phyloP scores from a whole-genome alignment of 2,113 vertebrate species.

The Copsychus sechellarum region DNA sequence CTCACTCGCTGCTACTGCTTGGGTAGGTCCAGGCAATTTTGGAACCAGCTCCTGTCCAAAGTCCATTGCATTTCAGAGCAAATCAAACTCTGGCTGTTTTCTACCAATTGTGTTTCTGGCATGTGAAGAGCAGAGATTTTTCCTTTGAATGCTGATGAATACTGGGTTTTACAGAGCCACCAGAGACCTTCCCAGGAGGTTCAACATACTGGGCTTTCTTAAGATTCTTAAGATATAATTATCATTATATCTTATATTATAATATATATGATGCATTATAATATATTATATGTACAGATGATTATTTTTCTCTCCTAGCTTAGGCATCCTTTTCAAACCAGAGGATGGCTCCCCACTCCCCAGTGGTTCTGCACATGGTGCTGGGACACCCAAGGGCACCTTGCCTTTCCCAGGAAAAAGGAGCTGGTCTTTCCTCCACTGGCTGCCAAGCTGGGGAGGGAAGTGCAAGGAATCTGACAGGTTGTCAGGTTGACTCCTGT shows the following conservation, averaged over 20 bases:
- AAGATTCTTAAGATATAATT: no score
- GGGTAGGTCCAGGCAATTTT: background rate
- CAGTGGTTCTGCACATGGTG: accelerated
- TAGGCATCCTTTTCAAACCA: background rate
- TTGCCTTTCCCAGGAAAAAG: background rate
- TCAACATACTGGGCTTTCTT: background rate
- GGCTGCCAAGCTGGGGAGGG: background rate
- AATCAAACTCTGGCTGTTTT: background rate
- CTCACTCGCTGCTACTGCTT: background rate
- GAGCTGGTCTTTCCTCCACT: background rate
- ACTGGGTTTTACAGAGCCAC: background rate
- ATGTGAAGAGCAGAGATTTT: background rate
- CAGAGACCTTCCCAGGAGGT: background rate
- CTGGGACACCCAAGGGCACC: background rate
- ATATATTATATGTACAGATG: no score
- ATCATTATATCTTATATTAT: no score
- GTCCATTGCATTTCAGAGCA: background rate
- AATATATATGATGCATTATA: no score
- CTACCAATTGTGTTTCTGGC: background rate
- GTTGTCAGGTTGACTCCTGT: background rate
- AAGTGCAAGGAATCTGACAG: background rate
- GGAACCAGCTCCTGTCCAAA: background rate
- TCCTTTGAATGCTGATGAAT: background rate
- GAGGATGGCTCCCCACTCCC: background rate
- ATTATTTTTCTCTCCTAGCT: background rate